A percentile compares a stretch with the other conserved stretches of the same genome.
phyloP scores from a whole-genome alignment of 1,140 invertebrate genomes.

The Doryteuthis pealeii region DNA sequence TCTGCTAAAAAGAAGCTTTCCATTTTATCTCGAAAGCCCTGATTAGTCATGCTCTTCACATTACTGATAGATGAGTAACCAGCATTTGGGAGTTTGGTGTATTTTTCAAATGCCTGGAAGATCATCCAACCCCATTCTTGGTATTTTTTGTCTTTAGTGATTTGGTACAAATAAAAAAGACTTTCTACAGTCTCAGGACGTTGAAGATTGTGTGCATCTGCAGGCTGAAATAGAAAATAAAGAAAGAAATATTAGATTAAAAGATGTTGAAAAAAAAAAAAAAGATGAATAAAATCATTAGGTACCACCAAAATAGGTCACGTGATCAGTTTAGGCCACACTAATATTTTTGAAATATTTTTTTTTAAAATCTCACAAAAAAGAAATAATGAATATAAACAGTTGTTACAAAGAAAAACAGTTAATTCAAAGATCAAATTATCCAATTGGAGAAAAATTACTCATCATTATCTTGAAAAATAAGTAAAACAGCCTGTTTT shows the following conservation, averaged over 20 bases:
- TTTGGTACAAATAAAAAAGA: slow-evolving; percentile 93
- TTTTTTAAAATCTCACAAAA: too few relatives aligned
- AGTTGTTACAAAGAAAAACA: too few relatives aligned
- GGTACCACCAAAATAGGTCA: too few relatives aligned
- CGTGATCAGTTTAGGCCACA: too few relatives aligned
- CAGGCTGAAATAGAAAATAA: slow-evolving; percentile 66
- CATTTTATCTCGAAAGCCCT: slow-evolving; percentile 68
- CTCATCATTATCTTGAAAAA: too few relatives aligned
- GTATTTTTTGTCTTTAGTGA: slow-evolving; percentile 95
- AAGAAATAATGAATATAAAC: too few relatives aligned
- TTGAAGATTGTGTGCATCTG: slow-evolving; percentile 94
- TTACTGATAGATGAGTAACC: slow-evolving; percentile 94
- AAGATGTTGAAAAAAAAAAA: not conserved
- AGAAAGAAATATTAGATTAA: not conserved
- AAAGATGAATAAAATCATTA: not conserved
- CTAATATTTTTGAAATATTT: too few relatives aligned
- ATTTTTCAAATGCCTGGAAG: slow-evolving; percentile 82
- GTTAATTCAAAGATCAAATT: too few relatives aligned
- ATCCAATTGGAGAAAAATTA: too few relatives aligned
- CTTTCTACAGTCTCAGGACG: slow-evolving; percentile 97
- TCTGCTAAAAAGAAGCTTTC: slow-evolving; percentile 97
- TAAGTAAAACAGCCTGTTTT: too few relatives aligned
- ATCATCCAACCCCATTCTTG: slow-evolving; percentile 96
- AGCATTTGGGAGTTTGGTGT: slow-evolving; percentile 81
- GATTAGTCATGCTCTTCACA: slow-evolving; percentile 72